These are phyloP conservation scores for Meandrusa payeni DNA, from an alignment of 2,888 invertebrate species.

Conservation along the genomic window DNA sequence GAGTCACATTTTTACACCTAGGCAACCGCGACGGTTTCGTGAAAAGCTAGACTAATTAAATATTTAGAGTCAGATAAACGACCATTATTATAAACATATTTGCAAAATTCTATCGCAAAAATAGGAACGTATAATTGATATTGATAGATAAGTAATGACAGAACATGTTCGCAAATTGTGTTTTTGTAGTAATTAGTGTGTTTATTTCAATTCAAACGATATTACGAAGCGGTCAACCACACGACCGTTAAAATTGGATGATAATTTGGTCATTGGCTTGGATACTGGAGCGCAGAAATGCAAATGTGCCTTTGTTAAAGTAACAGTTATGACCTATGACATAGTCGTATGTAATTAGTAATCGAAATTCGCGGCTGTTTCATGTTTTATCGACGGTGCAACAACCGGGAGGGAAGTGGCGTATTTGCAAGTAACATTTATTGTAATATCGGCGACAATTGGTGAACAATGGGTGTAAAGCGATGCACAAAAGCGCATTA, in stretches of 20 bases:
- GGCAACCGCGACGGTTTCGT: no score
- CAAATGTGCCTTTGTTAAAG: conserved; percentile 68
- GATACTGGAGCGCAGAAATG: conserved; percentile 57
- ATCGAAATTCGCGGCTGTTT: conserved; percentile 54
- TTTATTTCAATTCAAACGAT: conserved; percentile 7
- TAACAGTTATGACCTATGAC: conserved; percentile 65
- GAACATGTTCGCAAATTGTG: conserved; percentile 9
- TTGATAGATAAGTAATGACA: no score
- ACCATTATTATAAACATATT: no score
- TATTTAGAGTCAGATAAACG: no score
- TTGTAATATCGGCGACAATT: conserved; percentile 54
- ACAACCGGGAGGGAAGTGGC: conserved; percentile 37
- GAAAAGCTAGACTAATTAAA: no score
- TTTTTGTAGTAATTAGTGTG: conserved; percentile 12
- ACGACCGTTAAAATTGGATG: conserved; percentile 60
- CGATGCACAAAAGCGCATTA: conserved; percentile 61
- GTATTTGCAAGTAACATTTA: conserved; percentile 38
- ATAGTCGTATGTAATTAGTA: conserved; percentile 47
- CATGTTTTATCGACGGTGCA: conserved; percentile 32
- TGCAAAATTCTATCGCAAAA: no score
- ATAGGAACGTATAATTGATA: no score
- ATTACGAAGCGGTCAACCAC: conserved; percentile 53
- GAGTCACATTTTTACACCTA: no score
- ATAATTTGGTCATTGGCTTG: conserved; percentile 67
- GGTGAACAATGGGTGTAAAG: conserved; percentile 46